phyloP scores from a whole-genome alignment of 2,797 vertebrate genomes.

The Dromococcyx pavoninus region DNA sequence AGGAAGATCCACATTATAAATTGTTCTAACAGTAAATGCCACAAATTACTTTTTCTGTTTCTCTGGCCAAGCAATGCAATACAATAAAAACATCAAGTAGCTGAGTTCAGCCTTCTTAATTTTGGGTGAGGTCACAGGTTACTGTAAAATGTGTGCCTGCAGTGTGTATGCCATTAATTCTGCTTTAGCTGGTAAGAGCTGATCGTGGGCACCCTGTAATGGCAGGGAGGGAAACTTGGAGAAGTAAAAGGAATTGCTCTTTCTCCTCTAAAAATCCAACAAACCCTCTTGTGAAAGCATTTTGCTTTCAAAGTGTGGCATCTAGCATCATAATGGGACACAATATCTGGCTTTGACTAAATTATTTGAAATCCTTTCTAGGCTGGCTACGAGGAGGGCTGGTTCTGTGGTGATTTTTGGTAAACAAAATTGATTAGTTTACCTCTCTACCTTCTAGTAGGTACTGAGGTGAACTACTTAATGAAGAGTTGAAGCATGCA shows the following conservation, averaged over 20 bases:
- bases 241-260: not conserved
- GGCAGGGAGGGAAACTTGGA: not conserved
- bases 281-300: not conserved
- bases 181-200: not conserved
- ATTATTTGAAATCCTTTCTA: not conserved
- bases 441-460: not conserved
- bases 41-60: not conserved
- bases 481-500: not conserved
- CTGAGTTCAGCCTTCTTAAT: not conserved
- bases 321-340: not conserved
- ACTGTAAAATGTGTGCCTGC: not conserved
- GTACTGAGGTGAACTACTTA: not conserved
- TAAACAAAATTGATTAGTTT: not conserved
- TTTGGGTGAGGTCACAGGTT: not conserved
- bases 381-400: not conserved
- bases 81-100: not conserved
- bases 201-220: not conserved
- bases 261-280: not conserved
- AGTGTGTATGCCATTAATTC: not conserved
- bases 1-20: not conserved
- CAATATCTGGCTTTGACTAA: not conserved
- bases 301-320: not conserved
- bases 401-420: not conserved
- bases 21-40: not conserved
- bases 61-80: not conserved